Base-by-base conservation (phyloP, 2,113 vertebrate species). In the Lophotis ruficrista region DNA sequence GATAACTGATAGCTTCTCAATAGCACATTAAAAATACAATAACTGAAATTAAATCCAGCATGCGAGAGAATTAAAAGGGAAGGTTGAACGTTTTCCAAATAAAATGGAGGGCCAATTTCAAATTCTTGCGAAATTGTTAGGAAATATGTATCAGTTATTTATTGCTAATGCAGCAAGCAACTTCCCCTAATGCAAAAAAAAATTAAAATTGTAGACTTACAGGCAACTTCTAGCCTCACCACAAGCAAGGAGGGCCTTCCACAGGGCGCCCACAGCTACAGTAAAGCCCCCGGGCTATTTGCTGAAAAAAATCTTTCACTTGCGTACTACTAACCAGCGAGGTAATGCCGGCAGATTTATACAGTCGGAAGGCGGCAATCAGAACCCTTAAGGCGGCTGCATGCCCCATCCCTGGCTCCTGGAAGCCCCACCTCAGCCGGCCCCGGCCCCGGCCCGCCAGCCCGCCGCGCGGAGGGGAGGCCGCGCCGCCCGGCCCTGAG, bases 281-380 rank as follows among this genome's bases (percentile, higher is more conserved):
- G 37, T 3, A 23, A 30, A 24, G 53, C 11, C 30, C 4, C 56
- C 0, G 2, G 2, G 16, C 24, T 15, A 4, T 23, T 20, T 28
- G 23, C 47, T 7, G 31, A 35, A 21, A 35, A 7, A 15, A 56
- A 21, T 1, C 35, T 15, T 37, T 48, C 77, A 8, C 41, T 25
- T 27, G 60, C 12, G 64, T 12, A 4, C 31, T 9, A 2, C 56
- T 4, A 14, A 16, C 22, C 22, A 31, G 27, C n/a, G 11, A 30
- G 16, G 41, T 10, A 12, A 20, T 0, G 9, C 2, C 1, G 18
- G 6, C 56, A 15, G 17, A 4, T 45, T 20, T 7, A 7, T 0
- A 3, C 33, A 5, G 3, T 0, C 0, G 9, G 22, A 16, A 23
- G 11, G 60, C 56, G 37, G 21, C 23, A 61, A 48, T 2, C 28